Conservation (phyloP, 1,140 invertebrate genomes). For the Drosophila ficusphila region DNA sequence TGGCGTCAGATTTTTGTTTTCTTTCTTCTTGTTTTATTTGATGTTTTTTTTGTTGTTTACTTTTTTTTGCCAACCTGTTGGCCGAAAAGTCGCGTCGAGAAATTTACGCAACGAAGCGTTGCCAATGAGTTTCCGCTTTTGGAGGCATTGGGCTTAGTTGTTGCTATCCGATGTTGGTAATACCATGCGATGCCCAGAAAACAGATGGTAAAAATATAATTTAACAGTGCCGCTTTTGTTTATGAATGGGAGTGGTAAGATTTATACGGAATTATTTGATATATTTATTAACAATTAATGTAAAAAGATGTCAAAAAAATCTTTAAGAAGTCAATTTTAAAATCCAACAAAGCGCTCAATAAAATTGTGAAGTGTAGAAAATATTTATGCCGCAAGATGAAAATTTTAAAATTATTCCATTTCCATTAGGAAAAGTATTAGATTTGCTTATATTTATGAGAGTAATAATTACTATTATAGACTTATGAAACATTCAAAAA, state of each 20-base stretch:
- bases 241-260: neutral
- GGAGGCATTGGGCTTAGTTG: slow-evolving; percentile 75
- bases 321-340: too few species aligned
- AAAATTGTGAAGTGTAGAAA: too few species aligned
- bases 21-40: slow-evolving; percentile 54
- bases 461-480: too few species aligned
- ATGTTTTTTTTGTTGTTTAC: slow-evolving; percentile 20
- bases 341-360: too few species aligned
- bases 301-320: too few species aligned
- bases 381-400: too few species aligned
- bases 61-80: slow-evolving; percentile 69
- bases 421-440: too few species aligned
- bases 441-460: too few species aligned
- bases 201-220: neutral
- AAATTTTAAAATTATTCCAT: too few species aligned
- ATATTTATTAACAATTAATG: too few species aligned
- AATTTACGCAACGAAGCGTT: slow-evolving; percentile 83
- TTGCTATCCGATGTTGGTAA: slow-evolving; percentile 22
- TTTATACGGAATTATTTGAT: too few species aligned
- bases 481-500: too few species aligned
- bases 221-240: neutral
- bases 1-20: slow-evolving; percentile 69
- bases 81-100: slow-evolving; percentile 75
- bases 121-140: slow-evolving; percentile 83
- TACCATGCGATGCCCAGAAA: neutral